phyloP scores from a whole-genome alignment of 2,113 vertebrate species.

The Neolamprologus sp. region DNA sequence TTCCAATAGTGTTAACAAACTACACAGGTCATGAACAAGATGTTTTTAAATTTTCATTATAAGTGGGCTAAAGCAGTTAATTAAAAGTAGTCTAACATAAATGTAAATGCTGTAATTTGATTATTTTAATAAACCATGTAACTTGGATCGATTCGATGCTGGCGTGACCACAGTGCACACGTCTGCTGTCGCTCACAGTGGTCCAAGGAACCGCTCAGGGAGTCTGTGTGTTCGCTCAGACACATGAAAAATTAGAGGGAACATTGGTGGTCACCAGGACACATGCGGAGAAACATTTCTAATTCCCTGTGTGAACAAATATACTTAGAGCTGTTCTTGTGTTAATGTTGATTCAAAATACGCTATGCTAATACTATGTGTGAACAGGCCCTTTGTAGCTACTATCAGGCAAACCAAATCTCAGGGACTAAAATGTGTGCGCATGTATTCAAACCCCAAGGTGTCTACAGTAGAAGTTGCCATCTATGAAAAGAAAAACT shows the following conservation, averaged over 20 bases:
- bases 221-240: not conserved
- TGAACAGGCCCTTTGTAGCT: not conserved
- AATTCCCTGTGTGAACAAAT: not conserved
- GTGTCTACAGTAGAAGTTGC: not conserved
- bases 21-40: not conserved
- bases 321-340: not conserved
- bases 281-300: not conserved
- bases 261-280: not conserved
- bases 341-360: not conserved
- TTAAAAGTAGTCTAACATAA: not conserved
- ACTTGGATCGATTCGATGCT: not conserved
- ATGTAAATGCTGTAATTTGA: not conserved
- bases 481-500: not conserved
- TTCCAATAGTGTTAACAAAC: not conserved
- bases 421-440: not conserved
- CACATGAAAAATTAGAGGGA: not conserved
- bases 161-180: not conserved
- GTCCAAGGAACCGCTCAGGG: accelerated
- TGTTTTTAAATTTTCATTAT: not conserved
- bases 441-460: not conserved
- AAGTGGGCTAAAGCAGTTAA: not conserved
- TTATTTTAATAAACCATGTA: not conserved
- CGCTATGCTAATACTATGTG: not conserved
- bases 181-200: not conserved
- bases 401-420: not conserved